phyloP scores from a whole-genome alignment of 2,113 vertebrate species.

The Genyomyrus donnyi region DNA sequence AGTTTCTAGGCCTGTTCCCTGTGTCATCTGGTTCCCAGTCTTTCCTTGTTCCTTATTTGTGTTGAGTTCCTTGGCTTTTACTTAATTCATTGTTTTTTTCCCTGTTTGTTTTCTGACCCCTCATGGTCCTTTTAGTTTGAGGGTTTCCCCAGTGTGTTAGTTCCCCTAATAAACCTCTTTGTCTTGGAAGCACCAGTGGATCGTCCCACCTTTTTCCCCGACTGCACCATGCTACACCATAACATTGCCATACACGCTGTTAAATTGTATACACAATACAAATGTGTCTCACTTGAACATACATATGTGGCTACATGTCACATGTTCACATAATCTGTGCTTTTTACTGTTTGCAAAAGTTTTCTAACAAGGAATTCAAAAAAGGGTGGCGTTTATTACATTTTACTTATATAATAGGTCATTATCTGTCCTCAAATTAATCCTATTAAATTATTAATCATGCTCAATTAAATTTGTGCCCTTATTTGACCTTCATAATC shows the following conservation, averaged over 20 bases:
- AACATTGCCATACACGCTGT: background rate
- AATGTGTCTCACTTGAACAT: background rate
- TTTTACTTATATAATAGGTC: background rate
- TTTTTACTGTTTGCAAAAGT: background rate
- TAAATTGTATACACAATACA: background rate
- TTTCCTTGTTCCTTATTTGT: too few species aligned
- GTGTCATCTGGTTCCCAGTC: too few species aligned
- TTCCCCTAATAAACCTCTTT: too few species aligned
- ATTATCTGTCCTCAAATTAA: conserved; percentile 1
- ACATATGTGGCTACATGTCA: background rate
- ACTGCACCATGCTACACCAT: background rate
- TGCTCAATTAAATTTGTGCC: background rate
- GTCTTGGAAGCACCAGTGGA: too few species aligned
- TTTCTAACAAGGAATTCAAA: background rate
- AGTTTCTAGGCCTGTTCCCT: too few species aligned
- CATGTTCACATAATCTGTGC: background rate
- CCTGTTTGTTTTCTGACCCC: too few species aligned
- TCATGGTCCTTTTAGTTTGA: too few species aligned
- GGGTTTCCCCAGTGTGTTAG: too few species aligned
- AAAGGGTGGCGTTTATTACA: background rate
- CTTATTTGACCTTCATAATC: background rate
- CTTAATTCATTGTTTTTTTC: too few species aligned
- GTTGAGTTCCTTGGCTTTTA: too few species aligned
- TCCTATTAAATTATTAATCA: conserved; percentile 12
- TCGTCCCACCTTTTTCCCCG: too few species aligned